Base-by-base conservation (phyloP, 1,140 invertebrate species). In the Ericerus pela region DNA sequence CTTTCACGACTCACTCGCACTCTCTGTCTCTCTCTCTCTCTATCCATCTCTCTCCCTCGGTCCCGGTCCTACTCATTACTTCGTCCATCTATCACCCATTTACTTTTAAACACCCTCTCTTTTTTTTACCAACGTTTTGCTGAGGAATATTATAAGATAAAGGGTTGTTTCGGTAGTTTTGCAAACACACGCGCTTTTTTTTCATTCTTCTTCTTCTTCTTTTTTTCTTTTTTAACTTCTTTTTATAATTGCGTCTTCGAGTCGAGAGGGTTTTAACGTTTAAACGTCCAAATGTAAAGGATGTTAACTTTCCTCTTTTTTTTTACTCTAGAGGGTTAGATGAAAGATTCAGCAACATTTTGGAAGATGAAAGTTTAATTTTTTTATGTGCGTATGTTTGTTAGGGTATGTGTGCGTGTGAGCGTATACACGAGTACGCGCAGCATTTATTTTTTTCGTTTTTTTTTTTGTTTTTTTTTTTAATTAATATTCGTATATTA, bases 101-200 rank as follows among this genome's bases (percentile, higher is more conserved):
- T 51, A 41, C 56, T 16, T 31, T 29, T 31, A 30, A 22, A 53
- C 56, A 29, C 30, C 47, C 56, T 54, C 33, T 54, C 36, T 58
- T 38, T 47, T 47, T 56, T 41, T 56, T 47, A 38, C 54, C 28
- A 22, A 36, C 41, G 43, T 57, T 30, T 53, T 33, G 33, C 51
- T 30, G 29, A 43, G 24, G 47, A 30, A 52, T 56, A 47, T 47
- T 47, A 47, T 47, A 47, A 47, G 41, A 47, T 47, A 47, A 47
- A 47, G 41, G 41, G 41, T 47, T 47, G 41, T 47, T 47, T 47
- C 41, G 41, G 20, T 47, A 24, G 41, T 47, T 47, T 47, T 47
- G 41, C 41, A 4, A 47, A 47, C 41, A 47, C 41, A 47, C 41
- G 41, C 41, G 41, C 26, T 47, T 47, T 47, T 22, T 33, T 54